phyloP scores from a whole-genome alignment of 2,888 invertebrate species.

The Eretmocerus hayati region DNA sequence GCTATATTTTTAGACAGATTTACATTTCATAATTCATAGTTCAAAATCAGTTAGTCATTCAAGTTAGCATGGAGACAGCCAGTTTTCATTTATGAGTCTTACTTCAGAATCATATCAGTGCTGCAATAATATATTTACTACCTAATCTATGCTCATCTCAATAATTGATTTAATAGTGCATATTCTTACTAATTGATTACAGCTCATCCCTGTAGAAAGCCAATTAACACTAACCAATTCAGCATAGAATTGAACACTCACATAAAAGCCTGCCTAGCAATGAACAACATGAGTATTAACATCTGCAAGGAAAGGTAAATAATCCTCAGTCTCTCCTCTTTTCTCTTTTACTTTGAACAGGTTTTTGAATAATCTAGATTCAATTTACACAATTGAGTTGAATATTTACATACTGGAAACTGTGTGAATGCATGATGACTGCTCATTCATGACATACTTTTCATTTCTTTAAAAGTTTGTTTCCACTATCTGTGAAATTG shows the following conservation, averaged over 20 bases:
- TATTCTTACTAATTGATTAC: conserved; percentile 3
- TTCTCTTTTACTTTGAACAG: conserved; percentile 5
- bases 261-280: conserved; percentile 9
- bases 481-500: too few species aligned
- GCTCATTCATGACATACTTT: neutral
- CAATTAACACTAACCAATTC: conserved; percentile 10
- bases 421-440: neutral
- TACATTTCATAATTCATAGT: neutral
- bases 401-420: too few species aligned
- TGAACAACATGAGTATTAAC: conserved; percentile 17
- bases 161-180: neutral
- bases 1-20: conserved; percentile 31
- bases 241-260: neutral
- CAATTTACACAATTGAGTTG: too few species aligned
- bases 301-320: conserved; percentile 16
- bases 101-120: neutral
- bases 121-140: neutral
- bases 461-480: too few species aligned
- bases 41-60: neutral
- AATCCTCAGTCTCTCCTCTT: conserved; percentile 1
- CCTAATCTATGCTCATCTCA: neutral
- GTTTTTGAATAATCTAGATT: neutral
- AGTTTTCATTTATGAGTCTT: neutral
- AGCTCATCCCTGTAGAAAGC: conserved; percentile 1
- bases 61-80: neutral